Evolutionary conservation across 2,113 vertebrate species (phyloP).

Genomic region (Philantomba maxwellii): DNA sequence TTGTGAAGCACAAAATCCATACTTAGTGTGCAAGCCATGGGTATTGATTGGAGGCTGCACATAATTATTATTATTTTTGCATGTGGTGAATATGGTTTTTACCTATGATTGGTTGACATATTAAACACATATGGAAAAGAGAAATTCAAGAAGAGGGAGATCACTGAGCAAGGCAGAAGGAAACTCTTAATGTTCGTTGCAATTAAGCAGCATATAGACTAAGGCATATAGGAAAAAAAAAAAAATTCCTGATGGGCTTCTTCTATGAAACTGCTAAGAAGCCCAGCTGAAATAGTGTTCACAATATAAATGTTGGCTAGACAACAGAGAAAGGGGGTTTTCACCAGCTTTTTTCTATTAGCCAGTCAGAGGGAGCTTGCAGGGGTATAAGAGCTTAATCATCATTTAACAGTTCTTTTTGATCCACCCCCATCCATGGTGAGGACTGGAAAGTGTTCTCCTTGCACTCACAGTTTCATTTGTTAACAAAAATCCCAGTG

Average conservation of each 20-base stretch:
- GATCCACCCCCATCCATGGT: neutral
- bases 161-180: conserved; percentile 46
- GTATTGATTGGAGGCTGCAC: conserved; percentile 8
- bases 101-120: conserved; percentile 38
- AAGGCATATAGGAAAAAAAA: neutral
- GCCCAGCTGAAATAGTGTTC: neutral
- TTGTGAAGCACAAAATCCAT: conserved; percentile 41
- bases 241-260: conserved; percentile 32
- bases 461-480: neutral
- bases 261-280: conserved; percentile 47
- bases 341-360: conserved; percentile 36
- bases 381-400: neutral
- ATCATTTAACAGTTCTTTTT: neutral
- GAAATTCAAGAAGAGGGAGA: conserved; percentile 57
- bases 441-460: neutral
- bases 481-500: neutral
- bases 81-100: conserved; percentile 55
- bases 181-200: conserved; percentile 47
- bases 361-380: neutral
- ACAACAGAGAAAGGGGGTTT: conserved; percentile 22
- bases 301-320: neutral
- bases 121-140: conserved; percentile 59
- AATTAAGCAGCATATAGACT: conserved; percentile 56
- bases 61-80: conserved; percentile 4
- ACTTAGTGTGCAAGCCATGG: neutral